Percentiles rank a stretch among this genome's conserved stretches.
Conservation (phyloP, 64 coral and sea anemone species). For the Porites australiensis region DNA sequence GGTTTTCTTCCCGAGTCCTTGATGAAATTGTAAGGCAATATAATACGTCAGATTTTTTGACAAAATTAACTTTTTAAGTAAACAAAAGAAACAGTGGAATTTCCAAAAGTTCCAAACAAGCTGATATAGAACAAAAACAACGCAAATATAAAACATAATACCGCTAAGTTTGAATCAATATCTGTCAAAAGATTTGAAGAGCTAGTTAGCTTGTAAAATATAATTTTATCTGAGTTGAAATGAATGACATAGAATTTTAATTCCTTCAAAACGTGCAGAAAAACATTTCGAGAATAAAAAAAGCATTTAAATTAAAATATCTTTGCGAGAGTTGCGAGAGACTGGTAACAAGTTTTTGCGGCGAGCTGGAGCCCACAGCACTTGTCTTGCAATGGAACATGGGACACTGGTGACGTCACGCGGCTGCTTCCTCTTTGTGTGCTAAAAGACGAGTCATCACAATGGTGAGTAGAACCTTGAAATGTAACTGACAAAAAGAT, state of each 20-base stretch:
- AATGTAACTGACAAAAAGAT: conserved; percentile 17
- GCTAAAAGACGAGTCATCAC: conserved; percentile 82
- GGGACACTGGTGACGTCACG: conserved; percentile 73
- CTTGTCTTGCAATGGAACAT: conserved; percentile 24
- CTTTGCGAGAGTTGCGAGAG: not conserved
- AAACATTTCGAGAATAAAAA: not conserved
- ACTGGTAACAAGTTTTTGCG: not conserved
- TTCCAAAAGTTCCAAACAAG: not conserved
- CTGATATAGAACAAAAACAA: not conserved
- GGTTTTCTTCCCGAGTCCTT: not conserved
- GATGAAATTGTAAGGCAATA: not conserved
- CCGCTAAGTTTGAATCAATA: not conserved
- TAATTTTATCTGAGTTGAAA: too few relatives aligned
- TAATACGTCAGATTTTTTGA: not conserved
- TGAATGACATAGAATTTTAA: too few relatives aligned
- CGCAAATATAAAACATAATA: conserved; percentile 5
- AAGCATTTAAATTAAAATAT: too few relatives aligned
- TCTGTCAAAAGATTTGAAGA: not conserved
- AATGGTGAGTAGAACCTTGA: conserved; percentile 43
- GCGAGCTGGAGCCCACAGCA: not conserved
- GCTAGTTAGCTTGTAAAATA: not conserved
- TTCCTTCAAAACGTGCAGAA: not conserved
- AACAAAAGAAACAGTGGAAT: not conserved
- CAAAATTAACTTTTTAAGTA: not conserved
- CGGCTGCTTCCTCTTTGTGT: conserved; percentile 52